Percentiles rank a stretch among this genome's conserved stretches.
phyloP scores from a whole-genome alignment of 2,113 vertebrate genomes.

The Bubo blakistoni region DNA sequence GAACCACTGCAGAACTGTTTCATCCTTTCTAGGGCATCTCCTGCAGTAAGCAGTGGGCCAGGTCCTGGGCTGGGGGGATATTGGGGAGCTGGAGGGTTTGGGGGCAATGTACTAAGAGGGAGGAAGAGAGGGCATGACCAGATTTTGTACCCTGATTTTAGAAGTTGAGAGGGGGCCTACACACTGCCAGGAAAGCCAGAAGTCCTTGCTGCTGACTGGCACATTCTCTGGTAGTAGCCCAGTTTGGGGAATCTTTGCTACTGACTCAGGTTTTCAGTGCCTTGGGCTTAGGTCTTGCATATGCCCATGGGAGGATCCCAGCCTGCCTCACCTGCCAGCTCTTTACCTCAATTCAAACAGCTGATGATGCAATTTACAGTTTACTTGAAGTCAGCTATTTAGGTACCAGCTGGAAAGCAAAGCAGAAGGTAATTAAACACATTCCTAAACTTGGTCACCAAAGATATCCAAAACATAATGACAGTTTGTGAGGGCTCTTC shows the following conservation, averaged over 20 bases:
- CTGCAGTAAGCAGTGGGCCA: neutral
- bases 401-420: neutral
- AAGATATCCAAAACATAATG: neutral
- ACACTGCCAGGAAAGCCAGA: neutral
- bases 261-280: neutral
- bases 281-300: neutral
- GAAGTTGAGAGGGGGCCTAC: neutral
- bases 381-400: neutral
- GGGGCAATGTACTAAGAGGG: neutral
- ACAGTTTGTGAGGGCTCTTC: neutral
- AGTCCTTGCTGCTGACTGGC: neutral
- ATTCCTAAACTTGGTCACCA: neutral
- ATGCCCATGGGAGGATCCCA: neutral
- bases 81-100: neutral
- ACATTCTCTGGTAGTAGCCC: accelerated
- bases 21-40: neutral
- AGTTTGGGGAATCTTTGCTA: neutral
- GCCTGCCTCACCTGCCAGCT: neutral
- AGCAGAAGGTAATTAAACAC: neutral
- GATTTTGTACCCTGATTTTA: neutral
- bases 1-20: neutral
- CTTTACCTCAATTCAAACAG: neutral
- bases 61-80: neutral
- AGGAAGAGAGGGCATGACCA: neutral
- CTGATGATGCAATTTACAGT: neutral